Base-by-base conservation (phyloP, 2,888 invertebrate genomes). In the Phaonia tiefii region DNA sequence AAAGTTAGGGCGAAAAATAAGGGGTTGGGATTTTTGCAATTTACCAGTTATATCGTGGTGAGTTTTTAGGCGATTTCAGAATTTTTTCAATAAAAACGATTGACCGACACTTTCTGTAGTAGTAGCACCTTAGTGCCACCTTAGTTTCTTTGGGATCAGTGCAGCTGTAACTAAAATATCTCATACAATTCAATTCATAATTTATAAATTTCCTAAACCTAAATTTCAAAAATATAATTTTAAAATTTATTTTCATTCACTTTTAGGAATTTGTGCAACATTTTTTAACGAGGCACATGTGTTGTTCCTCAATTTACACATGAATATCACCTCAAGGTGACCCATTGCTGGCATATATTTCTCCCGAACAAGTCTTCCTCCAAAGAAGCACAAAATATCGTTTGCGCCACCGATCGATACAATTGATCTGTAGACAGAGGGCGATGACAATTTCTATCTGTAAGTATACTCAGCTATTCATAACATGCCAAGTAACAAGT, bases 301-400 rank as follows among this genome's bases (percentile, higher is more conserved):
- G 7, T 63, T 20, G 39, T 60, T 42, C 39, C 13, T 63, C 63
- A 42, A 17, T 20, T 63, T 22, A 63, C 63, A 63, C 31, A 39
- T 17, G 42, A 22, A 22, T 37, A 60, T 39, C 63, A 63, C 4
- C 13, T 63, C 63, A 63, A 63, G 42, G 63, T 63, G 63, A 63
- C 63, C 63, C 3, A 31, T 11, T 37, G 60, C 20, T 17, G 31
- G 31, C 60, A 31, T 7, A 17, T 58, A 8, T 37, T 58, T 8
- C 31, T 31, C 31, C n/a, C n/a, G n/a, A 60, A 60, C 60, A 11
- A 7, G 1, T 17, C 20, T 39, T n/a, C 26, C 13, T 13, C 1
- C 37, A 60, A 60, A 60, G 15, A 37, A 63, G 8, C 20, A 39
- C 10, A 51, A 22, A 1, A 8, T 1, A 5, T 10, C 37, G 42